Conservation (phyloP, 35 echinoderm and acorn worm genomes). For the Ophiothrix spiculata region DNA sequence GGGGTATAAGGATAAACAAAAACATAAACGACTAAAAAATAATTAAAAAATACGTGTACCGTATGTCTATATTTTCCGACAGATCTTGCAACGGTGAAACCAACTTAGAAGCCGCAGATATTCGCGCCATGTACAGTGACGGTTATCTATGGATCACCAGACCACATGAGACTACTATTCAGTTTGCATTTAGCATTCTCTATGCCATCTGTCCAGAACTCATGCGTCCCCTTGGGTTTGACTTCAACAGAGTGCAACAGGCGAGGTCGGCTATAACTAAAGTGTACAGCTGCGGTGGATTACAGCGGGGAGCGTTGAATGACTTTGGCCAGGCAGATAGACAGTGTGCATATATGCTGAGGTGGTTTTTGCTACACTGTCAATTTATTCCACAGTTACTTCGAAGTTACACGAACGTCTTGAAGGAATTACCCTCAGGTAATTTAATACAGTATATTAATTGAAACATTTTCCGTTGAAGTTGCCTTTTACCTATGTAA, state of each 20-base stretch:
- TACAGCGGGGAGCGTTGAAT: background rate
- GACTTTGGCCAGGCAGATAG: background rate
- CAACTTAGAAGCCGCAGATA: background rate
- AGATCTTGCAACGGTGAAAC: background rate
- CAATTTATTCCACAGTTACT: background rate
- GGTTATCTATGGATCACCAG: background rate
- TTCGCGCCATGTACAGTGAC: background rate
- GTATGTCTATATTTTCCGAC: too few relatives aligned
- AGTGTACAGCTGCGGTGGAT: background rate
- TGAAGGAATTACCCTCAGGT: background rate
- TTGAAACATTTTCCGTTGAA: background rate
- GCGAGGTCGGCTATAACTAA: background rate
- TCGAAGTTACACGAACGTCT: background rate
- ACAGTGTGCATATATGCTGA: background rate
- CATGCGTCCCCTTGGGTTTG: background rate
- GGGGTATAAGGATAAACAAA: too few relatives aligned
- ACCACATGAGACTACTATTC: background rate
- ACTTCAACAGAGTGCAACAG: background rate
- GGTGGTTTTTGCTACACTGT: background rate
- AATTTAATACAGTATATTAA: background rate
- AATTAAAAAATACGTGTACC: too few relatives aligned
- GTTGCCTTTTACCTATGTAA: too few relatives aligned
- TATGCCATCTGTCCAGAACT: background rate
- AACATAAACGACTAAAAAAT: too few relatives aligned
- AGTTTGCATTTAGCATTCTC: background rate